phyloP scores from a whole-genome alignment of 2,888 invertebrate species.

The Tyria jacobaeae region DNA sequence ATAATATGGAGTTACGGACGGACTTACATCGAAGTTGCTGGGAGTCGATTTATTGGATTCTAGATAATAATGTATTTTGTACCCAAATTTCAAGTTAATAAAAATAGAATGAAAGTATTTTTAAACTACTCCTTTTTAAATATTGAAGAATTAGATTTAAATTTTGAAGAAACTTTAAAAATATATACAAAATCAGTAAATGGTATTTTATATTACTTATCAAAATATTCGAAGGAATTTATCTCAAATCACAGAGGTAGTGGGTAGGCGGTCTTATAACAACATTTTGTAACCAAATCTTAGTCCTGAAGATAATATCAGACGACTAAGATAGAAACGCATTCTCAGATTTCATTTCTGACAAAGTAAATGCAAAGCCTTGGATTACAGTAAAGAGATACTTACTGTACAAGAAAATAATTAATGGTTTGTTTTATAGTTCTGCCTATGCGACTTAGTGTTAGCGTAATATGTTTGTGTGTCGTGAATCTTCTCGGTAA shows the following conservation, averaged over 20 bases:
- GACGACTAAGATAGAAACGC: constrained; percentile 43
- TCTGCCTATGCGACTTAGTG: not conserved
- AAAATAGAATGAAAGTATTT: no score
- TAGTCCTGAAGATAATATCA: constrained; percentile 48
- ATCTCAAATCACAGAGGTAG: constrained; percentile 30
- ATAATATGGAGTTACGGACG: no score
- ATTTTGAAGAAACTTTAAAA: not conserved
- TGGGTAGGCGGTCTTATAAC: constrained; percentile 45
- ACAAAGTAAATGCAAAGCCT: constrained; percentile 36
- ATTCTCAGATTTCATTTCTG: constrained; percentile 48
- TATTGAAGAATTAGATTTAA: no score
- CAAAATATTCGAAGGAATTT: constrained; percentile 24
- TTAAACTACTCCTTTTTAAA: no score
- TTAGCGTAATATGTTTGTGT: constrained; percentile 4
- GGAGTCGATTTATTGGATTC: no score
- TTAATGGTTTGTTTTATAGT: constrained; percentile 8
- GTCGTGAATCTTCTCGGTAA: no score
- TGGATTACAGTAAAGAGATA: constrained; percentile 17
- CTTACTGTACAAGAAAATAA: constrained; percentile 2
- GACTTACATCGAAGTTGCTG: no score
- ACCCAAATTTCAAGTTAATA: no score
- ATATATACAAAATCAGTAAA: not conserved
- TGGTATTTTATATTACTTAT: constrained; percentile 21
- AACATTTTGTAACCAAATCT: constrained; percentile 48
- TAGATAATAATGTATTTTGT: no score